Conservation (phyloP, 2,888 invertebrate genomes). For the Conops quadrifasciatus region DNA sequence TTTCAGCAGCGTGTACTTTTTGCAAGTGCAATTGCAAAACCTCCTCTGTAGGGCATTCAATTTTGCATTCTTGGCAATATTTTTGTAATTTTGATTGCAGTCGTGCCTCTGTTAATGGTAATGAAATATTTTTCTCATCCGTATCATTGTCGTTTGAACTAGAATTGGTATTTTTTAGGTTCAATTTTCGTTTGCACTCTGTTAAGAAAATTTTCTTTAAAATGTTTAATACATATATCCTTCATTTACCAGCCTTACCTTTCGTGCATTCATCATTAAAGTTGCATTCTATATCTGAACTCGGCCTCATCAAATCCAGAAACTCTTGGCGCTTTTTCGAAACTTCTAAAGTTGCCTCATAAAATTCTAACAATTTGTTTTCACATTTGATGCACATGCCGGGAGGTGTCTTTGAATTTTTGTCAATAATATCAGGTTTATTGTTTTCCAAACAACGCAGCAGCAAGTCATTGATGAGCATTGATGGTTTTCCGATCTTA, state of each 20-base stretch:
- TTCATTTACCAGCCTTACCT: not conserved
- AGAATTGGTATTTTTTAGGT: too few relatives aligned
- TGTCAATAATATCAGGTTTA: not conserved
- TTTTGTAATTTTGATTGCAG: conserved; percentile 1
- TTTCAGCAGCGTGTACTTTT: conserved; percentile 28
- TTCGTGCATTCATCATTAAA: too few relatives aligned
- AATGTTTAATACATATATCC: not conserved
- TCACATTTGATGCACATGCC: conserved; percentile 11
- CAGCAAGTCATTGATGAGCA: conserved; percentile 19
- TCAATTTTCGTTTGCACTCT: not conserved
- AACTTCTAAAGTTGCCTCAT: conserved; percentile 23
- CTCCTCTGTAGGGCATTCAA: conserved; percentile 35
- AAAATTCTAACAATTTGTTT: conserved; percentile 26
- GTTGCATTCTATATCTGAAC: not conserved
- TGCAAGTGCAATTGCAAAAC: conserved; percentile 33
- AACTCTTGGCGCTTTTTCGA: conserved; percentile 14
- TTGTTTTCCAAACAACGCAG: not conserved
- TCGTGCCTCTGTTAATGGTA: not conserved
- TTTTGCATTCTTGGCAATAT: conserved; percentile 35
- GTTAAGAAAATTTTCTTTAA: not conserved
- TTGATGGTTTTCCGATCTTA: conserved; percentile 13
- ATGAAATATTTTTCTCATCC: conserved; percentile 9
- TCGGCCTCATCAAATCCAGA: not conserved
- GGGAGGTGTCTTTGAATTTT: not conserved
- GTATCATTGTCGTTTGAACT: not conserved